A percentile compares a stretch with the other conserved stretches of the same genome.
Conservation (phyloP, 2,113 vertebrate species). For the Catharus minimus region DNA sequence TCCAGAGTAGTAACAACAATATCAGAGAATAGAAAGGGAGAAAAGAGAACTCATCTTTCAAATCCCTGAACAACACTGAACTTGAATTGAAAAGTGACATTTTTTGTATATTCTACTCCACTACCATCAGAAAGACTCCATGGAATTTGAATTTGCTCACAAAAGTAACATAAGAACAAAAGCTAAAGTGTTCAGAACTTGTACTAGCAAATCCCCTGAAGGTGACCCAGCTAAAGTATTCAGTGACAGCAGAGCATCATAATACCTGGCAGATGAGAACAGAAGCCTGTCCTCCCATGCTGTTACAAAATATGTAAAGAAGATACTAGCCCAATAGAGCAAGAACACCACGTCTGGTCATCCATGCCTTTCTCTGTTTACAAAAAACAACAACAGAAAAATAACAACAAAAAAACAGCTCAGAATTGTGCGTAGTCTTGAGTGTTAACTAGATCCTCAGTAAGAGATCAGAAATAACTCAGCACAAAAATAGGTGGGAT, state of each 20-base stretch:
- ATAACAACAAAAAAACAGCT: neutral
- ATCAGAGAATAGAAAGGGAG: neutral
- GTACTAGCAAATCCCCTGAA: neutral
- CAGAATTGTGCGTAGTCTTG: neutral
- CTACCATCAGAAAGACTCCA: neutral
- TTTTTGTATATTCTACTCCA: neutral
- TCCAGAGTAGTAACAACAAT: fast-evolving
- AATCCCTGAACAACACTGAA: neutral
- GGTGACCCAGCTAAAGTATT: neutral
- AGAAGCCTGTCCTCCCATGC: neutral
- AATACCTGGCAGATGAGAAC: neutral
- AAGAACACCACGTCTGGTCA: neutral
- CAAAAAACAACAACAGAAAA: neutral
- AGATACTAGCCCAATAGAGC: neutral
- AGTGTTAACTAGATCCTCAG: neutral
- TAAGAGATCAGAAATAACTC: neutral
- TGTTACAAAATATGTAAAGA: neutral
- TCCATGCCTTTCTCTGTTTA: neutral
- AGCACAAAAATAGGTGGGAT: neutral
- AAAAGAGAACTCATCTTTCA: neutral
- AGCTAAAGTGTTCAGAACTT: neutral
- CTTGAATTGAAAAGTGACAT: neutral
- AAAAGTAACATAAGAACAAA: neutral
- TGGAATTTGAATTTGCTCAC: neutral
- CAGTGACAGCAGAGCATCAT: neutral